Percentiles rank a stretch among this genome's conserved stretches.
Evolutionary conservation across 2,797 vertebrate genomes (phyloP).

Genomic region (Scomberomorus guttatus): DNA sequence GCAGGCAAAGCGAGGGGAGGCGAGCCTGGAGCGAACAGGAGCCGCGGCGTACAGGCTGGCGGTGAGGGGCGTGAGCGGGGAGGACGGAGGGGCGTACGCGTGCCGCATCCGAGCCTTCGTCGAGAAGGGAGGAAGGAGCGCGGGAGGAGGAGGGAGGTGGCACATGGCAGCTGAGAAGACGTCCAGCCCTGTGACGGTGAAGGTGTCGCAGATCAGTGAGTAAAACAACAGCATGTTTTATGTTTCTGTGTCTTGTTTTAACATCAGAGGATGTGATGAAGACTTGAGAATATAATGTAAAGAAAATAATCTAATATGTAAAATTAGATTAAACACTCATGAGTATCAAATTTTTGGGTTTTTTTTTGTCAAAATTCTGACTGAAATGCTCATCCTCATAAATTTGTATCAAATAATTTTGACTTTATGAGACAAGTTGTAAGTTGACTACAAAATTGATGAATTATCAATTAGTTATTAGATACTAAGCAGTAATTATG

Average conservation of each 20-base stretch:
- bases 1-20: constrained; percentile 26
- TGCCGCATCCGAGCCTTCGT: constrained; percentile 90
- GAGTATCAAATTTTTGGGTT: too few relatives aligned
- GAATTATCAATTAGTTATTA: too few relatives aligned
- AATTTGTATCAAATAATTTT: too few relatives aligned
- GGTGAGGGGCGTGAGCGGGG: constrained; percentile 83
- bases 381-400: too few relatives aligned
- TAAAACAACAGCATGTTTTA: constrained; percentile 18
- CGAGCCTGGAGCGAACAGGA: constrained; percentile 83
- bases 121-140: constrained; percentile 68
- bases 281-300: too few relatives aligned
- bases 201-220: constrained; percentile 90
- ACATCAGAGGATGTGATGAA: too few relatives aligned
- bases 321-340: too few relatives aligned
- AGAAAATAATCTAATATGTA: too few relatives aligned
- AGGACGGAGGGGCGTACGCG: constrained; percentile 88
- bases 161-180: constrained; percentile 89
- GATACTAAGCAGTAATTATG: too few relatives aligned
- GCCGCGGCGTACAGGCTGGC: constrained; percentile 86
- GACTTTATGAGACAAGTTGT: too few relatives aligned
- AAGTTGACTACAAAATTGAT: too few relatives aligned
- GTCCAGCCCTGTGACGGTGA: constrained; percentile 86
- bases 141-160: constrained; percentile 87
- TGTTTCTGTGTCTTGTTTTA: background rate
- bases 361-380: too few relatives aligned